Conservation (phyloP, 2,113 vertebrate species). For the Gavialis gangeticus region DNA sequence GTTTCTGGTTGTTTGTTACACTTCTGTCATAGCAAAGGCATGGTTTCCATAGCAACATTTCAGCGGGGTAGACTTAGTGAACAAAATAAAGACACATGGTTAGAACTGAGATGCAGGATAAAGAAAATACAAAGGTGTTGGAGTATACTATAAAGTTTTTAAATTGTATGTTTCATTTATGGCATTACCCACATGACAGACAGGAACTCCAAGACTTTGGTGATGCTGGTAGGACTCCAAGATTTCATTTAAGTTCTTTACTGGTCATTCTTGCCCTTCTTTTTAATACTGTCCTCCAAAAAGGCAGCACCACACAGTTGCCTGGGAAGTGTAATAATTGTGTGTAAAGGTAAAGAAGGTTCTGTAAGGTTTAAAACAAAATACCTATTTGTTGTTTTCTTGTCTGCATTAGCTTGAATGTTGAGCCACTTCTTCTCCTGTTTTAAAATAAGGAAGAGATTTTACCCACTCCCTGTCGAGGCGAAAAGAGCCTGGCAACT, state of each 20-base stretch:
- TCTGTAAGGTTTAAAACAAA: background rate
- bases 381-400: background rate
- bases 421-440: background rate
- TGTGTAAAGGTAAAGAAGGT: background rate
- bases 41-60: conserved; percentile 41
- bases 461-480: background rate
- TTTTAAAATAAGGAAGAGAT: background rate
- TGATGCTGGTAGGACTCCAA: too few species aligned
- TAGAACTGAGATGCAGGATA: background rate
- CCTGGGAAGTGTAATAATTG: background rate
- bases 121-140: background rate
- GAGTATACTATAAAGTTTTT: background rate
- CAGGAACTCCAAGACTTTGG: too few species aligned
- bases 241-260: background rate
- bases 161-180: background rate
- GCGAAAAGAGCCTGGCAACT: background rate
- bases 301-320: background rate
- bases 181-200: background rate
- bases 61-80: background rate
- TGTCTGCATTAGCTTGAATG: background rate
- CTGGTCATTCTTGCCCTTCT: background rate
- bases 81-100: background rate
- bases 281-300: background rate
- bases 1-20: conserved; percentile 25
- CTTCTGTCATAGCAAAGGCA: conserved; percentile 44